Base-by-base conservation (phyloP, 2,113 vertebrate genomes). In the Empidonax traillii region DNA sequence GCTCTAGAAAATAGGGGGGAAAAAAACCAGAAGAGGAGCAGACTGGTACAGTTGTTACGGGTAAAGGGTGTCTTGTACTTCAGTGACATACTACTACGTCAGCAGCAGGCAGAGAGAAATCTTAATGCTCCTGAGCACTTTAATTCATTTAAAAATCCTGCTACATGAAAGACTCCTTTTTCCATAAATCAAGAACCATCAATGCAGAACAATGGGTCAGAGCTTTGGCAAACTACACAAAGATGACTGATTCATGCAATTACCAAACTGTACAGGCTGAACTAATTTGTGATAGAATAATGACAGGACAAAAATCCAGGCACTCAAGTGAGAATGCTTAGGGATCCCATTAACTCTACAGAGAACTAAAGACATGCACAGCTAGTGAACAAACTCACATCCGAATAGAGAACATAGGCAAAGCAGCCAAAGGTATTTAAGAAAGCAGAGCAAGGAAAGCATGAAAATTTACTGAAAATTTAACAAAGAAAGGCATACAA, bases 261-360 rank as follows among this genome's bases (percentile, higher is more conserved):
- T 94, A 90, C 44, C 65, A 84, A 89, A 92, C 56, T 89, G 24
- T 84, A 78, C 35, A 49, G 47, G 61, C 68, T 97, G 89, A 89
- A 90, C 68, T 94, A 93, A 92, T 94, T 92, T 89, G 68, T 8
- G 22, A 47, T 41, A 86, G 76, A 90, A 84, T 93, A 89, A 92
- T 63, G 83, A 93, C 61, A 84, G 63, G 62, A 95, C 44, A 93
- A 94, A 95, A 94, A 92, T 93, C 56, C 59, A 86, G 52, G 47
- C 90, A 78, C 52, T 84, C 86, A 87, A 56, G 93, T 63, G 33
- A 81, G 73, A 90, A 65, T 92, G 31, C 27, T 89, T 73, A 73
- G 72, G 55, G 72, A 74, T 51, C 56, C 76, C 73, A 89, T 84
- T 93, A 81, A 55, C 24, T 81, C 52, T 78, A 21, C 35, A 52